Evolutionary conservation across 2,113 vertebrate species (phyloP).

Genomic region (Ivindomyrus marchei): DNA sequence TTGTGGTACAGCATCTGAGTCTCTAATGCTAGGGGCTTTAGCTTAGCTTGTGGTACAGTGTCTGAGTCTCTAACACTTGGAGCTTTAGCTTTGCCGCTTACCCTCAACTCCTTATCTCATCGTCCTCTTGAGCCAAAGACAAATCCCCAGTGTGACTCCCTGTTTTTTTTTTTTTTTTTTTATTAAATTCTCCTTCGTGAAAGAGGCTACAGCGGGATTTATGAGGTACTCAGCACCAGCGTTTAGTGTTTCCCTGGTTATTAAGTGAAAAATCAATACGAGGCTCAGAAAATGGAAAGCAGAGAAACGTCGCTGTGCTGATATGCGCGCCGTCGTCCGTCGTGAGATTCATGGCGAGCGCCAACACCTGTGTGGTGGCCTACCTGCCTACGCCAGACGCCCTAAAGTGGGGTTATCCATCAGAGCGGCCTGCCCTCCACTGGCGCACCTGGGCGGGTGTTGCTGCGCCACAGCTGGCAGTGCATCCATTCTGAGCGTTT

Average conservation of each 20-base stretch:
- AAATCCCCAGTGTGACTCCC: slow-evolving; percentile 78
- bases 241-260: slow-evolving; percentile 99
- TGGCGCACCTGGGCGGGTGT: neutral
- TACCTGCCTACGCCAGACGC: slow-evolving; percentile 99
- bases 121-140: slow-evolving; percentile 80
- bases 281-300: slow-evolving; percentile 99
- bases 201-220: slow-evolving; percentile 99
- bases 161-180: slow-evolving; percentile 68
- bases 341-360: slow-evolving; percentile 97
- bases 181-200: slow-evolving; percentile 99
- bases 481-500: neutral
- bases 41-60: neutral
- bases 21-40: neutral
- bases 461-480: neutral
- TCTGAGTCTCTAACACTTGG: neutral
- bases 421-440: slow-evolving; percentile 77
- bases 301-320: slow-evolving; percentile 97
- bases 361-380: slow-evolving; percentile 85
- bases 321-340: slow-evolving; percentile 89
- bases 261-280: slow-evolving; percentile 99
- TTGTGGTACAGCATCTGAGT: neutral
- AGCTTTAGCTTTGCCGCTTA: slow-evolving; percentile 8
- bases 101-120: slow-evolving; percentile 52
- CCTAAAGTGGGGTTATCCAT: slow-evolving; percentile 99
- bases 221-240: slow-evolving; percentile 99